Evolutionary conservation across 2,113 vertebrate species (phyloP).

Genomic region (Diphyllodes magnificus): DNA sequence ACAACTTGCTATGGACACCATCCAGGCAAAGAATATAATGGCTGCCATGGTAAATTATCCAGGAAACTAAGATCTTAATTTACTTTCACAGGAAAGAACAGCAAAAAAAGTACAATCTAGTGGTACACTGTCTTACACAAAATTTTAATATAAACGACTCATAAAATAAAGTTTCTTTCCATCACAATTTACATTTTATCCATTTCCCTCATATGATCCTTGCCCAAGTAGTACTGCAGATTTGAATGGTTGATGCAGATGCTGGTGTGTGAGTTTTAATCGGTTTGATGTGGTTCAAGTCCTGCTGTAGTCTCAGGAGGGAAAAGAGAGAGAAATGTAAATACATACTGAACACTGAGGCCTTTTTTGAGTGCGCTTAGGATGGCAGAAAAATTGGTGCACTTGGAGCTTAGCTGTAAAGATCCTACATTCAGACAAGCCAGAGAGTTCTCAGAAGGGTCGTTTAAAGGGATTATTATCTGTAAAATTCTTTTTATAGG

Average conservation of each 20-base stretch:
- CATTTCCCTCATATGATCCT: not conserved
- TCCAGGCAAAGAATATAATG: not conserved
- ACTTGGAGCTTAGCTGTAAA: not conserved
- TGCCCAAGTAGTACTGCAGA: not conserved
- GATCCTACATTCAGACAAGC: not conserved
- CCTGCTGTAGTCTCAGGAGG: not conserved
- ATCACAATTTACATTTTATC: not conserved
- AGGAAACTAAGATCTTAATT: not conserved
- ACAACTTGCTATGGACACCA: not conserved
- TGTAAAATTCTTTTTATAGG: not conserved
- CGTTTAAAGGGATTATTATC: not conserved
- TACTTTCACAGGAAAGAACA: not conserved
- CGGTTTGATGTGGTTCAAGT: not conserved
- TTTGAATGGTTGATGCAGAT: not conserved
- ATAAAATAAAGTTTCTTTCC: not conserved
- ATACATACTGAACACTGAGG: not conserved
- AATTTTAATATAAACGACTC: not conserved
- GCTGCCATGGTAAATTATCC: not conserved
- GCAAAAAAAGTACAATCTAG: not conserved
- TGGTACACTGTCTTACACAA: not conserved
- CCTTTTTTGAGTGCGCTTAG: not conserved
- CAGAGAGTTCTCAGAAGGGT: not conserved
- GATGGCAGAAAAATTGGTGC: not conserved
- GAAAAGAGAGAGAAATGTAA: not conserved
- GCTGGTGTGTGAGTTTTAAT: not conserved